Percentiles rank a stretch among this genome's conserved stretches.
Conservation (phyloP, 2,888 invertebrate genomes). For the Tolmerus cingulatus region DNA sequence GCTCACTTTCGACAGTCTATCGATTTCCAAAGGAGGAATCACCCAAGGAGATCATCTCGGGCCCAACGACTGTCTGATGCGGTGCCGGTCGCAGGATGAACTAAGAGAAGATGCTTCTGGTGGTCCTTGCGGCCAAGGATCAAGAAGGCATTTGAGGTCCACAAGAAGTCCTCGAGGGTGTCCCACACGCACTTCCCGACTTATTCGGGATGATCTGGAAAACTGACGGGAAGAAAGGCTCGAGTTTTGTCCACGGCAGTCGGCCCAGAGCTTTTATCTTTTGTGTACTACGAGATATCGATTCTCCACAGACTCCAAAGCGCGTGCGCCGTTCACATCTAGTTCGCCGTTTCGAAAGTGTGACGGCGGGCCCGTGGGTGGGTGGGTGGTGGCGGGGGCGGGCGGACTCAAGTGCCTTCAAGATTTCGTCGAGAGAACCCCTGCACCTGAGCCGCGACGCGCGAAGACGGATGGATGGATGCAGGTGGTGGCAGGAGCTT, state of each 20-base stretch:
- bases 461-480: neutral
- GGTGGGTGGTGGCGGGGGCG: neutral
- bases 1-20: slow-evolving; percentile 24
- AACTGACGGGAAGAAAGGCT: slow-evolving; percentile 12
- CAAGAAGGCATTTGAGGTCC: neutral
- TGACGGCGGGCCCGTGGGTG: neutral
- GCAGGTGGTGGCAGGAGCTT: neutral
- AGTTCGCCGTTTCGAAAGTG: slow-evolving; percentile 14
- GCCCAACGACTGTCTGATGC: neutral
- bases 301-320: slow-evolving; percentile 38
- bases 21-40: slow-evolving; percentile 14
- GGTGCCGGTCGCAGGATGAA: neutral
- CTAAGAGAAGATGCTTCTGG: neutral
- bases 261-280: slow-evolving; percentile 29
- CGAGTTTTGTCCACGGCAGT: slow-evolving; percentile 2
- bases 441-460: neutral
- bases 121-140: slow-evolving; percentile 9
- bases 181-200: slow-evolving; percentile 29
- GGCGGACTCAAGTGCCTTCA: slow-evolving; percentile 9
- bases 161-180: neutral
- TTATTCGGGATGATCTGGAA: slow-evolving; percentile 33
- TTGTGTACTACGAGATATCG: slow-evolving; percentile 37
- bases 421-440: neutral
- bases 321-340: slow-evolving; percentile 26
- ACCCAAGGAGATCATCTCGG: neutral